These are phyloP conservation scores for Acleris holmiana DNA, from an alignment of 2,888 invertebrate genomes.

Conservation along the genomic window DNA sequence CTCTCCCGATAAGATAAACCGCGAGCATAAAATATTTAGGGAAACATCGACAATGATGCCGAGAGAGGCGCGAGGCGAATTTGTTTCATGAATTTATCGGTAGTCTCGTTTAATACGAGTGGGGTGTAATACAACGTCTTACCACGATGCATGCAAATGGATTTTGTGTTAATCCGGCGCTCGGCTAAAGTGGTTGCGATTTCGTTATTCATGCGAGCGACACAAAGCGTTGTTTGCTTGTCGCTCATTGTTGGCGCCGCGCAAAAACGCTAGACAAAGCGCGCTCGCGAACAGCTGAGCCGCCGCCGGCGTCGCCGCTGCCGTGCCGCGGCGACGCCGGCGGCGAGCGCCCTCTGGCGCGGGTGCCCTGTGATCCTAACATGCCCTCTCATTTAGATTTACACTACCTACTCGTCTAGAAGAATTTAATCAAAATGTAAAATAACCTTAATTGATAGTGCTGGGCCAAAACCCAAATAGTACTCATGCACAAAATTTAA, in stretches of 20 bases:
- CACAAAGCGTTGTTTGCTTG: constrained; percentile 79
- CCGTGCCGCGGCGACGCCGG: constrained; percentile 15
- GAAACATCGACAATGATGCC: constrained; percentile 46
- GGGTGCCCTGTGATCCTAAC: not conserved
- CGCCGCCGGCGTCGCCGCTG: constrained; percentile 27
- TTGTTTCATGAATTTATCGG: constrained; percentile 40
- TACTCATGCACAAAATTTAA: no score
- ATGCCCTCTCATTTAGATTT: not conserved
- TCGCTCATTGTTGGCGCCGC: constrained; percentile 70
- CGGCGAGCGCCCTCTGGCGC: constrained; percentile 18
- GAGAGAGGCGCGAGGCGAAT: constrained; percentile 46
- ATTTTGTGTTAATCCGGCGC: constrained; percentile 71
- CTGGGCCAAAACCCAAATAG: not conserved
- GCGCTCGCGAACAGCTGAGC: constrained; percentile 68
- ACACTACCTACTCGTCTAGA: not conserved
- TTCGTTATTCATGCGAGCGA: constrained; percentile 75
- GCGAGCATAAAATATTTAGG: constrained; percentile 51
- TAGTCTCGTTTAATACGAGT: constrained; percentile 40
- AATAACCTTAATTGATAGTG: not conserved
- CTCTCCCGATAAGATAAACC: constrained; percentile 62
- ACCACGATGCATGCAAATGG: constrained; percentile 69
- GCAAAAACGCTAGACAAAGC: constrained; percentile 67
- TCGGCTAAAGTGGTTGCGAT: constrained; percentile 51
- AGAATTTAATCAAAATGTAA: no score
- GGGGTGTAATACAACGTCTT: constrained; percentile 44